Evolutionary conservation across 2,113 vertebrate species (phyloP).

Genomic region (Rissa tridactyla): DNA sequence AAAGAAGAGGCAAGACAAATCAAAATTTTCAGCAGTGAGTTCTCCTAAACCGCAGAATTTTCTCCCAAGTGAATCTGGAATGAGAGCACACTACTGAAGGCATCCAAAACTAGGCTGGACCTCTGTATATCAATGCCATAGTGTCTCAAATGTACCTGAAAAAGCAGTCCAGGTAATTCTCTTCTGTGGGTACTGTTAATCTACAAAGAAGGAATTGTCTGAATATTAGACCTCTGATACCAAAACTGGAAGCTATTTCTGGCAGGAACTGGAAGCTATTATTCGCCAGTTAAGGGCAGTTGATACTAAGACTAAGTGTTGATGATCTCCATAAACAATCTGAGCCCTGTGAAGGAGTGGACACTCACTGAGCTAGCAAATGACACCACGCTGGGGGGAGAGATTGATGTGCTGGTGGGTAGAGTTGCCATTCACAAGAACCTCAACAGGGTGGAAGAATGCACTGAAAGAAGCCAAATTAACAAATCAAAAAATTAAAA

Average conservation of each 20-base stretch:
- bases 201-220: not conserved
- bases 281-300: not conserved
- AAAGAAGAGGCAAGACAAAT: not conserved
- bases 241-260: not conserved
- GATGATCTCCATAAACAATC: not conserved
- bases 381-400: not conserved
- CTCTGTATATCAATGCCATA: not conserved
- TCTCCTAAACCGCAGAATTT: not conserved
- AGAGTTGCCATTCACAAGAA: not conserved
- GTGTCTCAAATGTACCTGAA: not conserved
- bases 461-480: not conserved
- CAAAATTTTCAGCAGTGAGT: not conserved
- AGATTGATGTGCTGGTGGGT: not conserved
- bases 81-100: not conserved
- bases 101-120: not conserved
- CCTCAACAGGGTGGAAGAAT: not conserved
- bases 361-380: not conserved
- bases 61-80: not conserved
- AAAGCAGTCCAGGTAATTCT: not conserved
- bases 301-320: not conserved
- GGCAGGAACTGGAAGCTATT: not conserved
- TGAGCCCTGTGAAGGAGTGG: not conserved
- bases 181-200: not conserved
- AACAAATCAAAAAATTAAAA: not conserved
- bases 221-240: not conserved